These are phyloP conservation scores for Melinaea menophilus DNA, from an alignment of 2,888 invertebrate genomes.

Conservation along the genomic window DNA sequence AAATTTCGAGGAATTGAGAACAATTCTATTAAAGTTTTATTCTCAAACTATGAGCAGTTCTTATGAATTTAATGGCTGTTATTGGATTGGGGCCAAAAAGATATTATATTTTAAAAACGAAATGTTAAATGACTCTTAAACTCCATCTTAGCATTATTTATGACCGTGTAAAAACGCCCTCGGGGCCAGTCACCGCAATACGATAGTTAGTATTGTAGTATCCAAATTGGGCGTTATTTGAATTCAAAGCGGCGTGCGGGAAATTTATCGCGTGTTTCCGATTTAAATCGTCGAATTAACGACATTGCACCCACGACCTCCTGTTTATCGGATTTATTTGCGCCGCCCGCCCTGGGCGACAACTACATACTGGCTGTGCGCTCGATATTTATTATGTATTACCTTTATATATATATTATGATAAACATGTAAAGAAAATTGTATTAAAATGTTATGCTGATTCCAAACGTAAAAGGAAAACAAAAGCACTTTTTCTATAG, in stretches of 20 bases:
- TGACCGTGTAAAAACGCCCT: constrained; percentile 20
- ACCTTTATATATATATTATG: not conserved
- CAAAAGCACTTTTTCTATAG: not conserved
- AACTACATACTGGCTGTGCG: constrained; percentile 9
- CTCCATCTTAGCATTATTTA: constrained; percentile 7
- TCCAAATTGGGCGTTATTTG: constrained; percentile 51
- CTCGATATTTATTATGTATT: not conserved
- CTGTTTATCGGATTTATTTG: constrained; percentile 61
- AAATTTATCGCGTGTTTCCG: constrained; percentile 73
- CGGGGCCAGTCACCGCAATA: constrained; percentile 26
- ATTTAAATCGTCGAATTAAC: constrained; percentile 74
- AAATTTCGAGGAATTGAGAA: too few species aligned
- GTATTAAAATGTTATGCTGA: too few species aligned
- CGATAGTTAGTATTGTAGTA: constrained; percentile 36
- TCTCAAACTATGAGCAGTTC: too few species aligned
- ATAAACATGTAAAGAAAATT: not conserved
- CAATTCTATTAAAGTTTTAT: too few species aligned
- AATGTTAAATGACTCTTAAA: not conserved
- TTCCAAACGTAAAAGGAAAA: not conserved
- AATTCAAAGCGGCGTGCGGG: constrained; percentile 64
- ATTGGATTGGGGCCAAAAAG: too few species aligned
- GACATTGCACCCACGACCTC: constrained; percentile 52
- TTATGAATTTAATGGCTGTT: too few species aligned
- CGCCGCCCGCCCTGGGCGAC: constrained; percentile 30
- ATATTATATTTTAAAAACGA: too few species aligned